A percentile compares a stretch with the other conserved stretches of the same genome.
Conservation (phyloP, 2,797 vertebrate species). For the Falco concolor region DNA sequence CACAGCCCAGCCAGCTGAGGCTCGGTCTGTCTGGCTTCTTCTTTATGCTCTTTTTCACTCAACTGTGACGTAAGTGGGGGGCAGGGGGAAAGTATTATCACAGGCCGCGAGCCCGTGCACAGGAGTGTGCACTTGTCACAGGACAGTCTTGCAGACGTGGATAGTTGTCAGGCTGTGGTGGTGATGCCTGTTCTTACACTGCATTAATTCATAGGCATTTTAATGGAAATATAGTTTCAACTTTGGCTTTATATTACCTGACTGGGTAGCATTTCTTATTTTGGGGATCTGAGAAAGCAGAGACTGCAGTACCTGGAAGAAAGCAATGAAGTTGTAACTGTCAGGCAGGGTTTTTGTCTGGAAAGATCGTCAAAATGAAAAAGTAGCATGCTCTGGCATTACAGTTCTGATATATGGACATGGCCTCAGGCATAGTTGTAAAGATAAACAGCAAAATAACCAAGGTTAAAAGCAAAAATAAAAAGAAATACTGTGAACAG, state of each 20-base stretch:
- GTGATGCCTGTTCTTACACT: neutral
- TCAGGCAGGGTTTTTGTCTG: neutral
- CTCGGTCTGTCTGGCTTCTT: neutral
- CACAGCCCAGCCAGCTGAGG: neutral
- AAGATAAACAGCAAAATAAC: neutral
- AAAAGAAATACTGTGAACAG: neutral
- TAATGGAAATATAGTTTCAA: neutral
- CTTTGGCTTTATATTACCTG: neutral
- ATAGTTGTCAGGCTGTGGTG: neutral
- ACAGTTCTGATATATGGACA: neutral
- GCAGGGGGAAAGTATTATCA: neutral
- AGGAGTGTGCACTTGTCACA: neutral
- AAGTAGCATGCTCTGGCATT: neutral
- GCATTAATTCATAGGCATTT: neutral
- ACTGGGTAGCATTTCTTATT: neutral
- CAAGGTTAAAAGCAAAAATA: neutral
- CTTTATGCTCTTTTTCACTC: neutral
- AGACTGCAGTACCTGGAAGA: neutral
- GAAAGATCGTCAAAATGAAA: neutral
- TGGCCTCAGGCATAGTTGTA: neutral
- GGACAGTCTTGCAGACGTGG: neutral
- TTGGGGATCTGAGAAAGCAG: neutral
- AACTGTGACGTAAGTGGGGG: neutral
- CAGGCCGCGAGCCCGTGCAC: fast-evolving
- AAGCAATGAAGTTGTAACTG: neutral